A percentile compares a stretch with the other conserved stretches of the same genome.
phyloP scores from a whole-genome alignment of 2,797 vertebrate species.

The Phrynocephalus vlangalii region DNA sequence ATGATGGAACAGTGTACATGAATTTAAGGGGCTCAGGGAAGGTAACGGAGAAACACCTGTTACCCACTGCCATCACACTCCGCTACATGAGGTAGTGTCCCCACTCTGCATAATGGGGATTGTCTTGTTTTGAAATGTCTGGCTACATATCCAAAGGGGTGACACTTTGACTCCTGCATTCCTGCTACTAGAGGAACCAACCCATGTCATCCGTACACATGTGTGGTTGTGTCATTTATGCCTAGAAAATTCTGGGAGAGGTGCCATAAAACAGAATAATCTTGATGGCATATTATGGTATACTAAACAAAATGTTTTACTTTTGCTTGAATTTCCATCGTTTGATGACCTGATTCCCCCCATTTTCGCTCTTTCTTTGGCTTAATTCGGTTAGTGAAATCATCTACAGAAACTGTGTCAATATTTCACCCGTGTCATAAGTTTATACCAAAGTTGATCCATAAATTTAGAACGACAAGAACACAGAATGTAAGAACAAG shows the following conservation, averaged over 20 bases:
- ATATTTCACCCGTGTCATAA: not conserved
- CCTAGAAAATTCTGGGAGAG: no score
- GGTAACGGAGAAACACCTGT: not conserved
- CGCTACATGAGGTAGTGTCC: not conserved
- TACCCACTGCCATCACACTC: not conserved
- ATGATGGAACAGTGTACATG: not conserved
- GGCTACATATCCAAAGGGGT: no score
- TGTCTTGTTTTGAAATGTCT: no score
- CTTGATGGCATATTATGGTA: no score
- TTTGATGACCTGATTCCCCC: not conserved
- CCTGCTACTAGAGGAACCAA: no score
- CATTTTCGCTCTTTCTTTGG: no score
- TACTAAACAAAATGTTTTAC: no score
- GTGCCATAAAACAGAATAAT: no score
- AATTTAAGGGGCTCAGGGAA: not conserved
- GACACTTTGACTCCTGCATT: no score
- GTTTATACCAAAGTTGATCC: not conserved
- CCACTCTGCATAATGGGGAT: not conserved
- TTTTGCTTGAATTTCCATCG: no score
- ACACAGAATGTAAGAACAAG: not conserved
- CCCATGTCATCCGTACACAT: no score
- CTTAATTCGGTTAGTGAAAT: not conserved
- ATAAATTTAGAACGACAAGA: not conserved
- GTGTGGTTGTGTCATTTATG: no score
- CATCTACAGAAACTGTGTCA: not conserved